Base-by-base conservation (phyloP, 1,140 invertebrate species). In the Pseudomyrmex flavicornis region DNA sequence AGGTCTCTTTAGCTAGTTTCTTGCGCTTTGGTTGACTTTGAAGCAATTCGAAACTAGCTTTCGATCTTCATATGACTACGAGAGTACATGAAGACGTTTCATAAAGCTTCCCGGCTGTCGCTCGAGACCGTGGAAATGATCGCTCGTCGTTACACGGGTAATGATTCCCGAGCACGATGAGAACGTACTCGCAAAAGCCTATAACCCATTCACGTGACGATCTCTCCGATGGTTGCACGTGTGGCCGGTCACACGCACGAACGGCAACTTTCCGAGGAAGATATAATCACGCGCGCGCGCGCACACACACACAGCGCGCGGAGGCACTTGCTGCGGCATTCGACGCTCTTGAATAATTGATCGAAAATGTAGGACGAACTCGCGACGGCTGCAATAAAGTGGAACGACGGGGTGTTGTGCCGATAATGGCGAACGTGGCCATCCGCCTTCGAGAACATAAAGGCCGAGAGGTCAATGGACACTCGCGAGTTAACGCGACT, bases 341-440 rank as follows among this genome's bases (percentile, higher is more conserved):
- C 69, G 68, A 73, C 46, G 56, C 50, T 54, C 46, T 59, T 91
- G 88, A 92, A 92, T 92, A 87, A 92, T 91, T 90, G 82, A 91
- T 90, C 76, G 65, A 73, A 82, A 85, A 90, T 90, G 87, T 91
- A 82, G 89, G 85, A 86, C 90, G 84, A 92, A 91, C 89, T 92
- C 85, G 88, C 85, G 90, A 91, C 77, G 69, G 48, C 65, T 26
- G 83, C 17, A 15, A 26, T 70, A 74, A 91, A 91, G 72, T 90
- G 62, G 84, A 70, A 56, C 84, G 66, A 61, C 58, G 61, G 82
- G 72, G 59, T 72, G 76, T 65, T 48, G 54, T 68, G 66, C 50
- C 70, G 58, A 70, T 68, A 69, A 79, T 59, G 52, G 54, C 35
- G 50, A 50, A 74, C 68, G 50, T 82, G 61, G 79, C 35, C 58